Evolutionary conservation across 2,113 vertebrate genomes (phyloP).

Genomic region (Okapia johnstoni): DNA sequence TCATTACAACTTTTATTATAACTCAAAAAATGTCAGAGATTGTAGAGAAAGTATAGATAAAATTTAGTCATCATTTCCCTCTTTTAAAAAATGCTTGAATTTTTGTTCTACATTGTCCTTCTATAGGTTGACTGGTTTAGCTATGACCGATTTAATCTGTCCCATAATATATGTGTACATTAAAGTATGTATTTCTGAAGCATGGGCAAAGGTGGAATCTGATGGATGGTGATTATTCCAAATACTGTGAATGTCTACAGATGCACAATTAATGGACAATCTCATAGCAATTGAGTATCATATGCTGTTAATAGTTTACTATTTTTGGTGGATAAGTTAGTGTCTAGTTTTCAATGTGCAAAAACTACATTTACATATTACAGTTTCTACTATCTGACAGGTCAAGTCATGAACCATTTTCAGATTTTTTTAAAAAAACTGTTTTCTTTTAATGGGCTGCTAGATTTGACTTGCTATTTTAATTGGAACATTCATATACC

Average conservation of each 20-base stretch:
- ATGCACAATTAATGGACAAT: neutral
- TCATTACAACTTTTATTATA: neutral
- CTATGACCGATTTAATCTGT: neutral
- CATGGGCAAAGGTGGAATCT: neutral
- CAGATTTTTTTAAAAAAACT: neutral
- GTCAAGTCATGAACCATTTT: neutral
- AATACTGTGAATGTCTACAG: neutral
- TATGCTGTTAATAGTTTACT: neutral
- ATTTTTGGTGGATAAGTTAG: neutral
- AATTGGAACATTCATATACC: neutral
- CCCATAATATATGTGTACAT: neutral
- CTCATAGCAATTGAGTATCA: neutral
- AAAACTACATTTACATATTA: neutral
- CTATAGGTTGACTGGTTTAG: neutral
- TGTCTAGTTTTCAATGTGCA: neutral
- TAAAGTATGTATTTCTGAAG: neutral
- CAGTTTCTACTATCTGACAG: neutral
- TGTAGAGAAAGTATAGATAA: neutral
- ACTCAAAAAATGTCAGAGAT: neutral
- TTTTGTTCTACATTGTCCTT: neutral
- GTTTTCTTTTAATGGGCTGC: neutral
- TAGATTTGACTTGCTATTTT: neutral
- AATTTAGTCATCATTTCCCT: neutral
- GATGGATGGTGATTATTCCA: neutral
- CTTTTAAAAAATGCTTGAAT: neutral